phyloP scores from a whole-genome alignment of 2,888 invertebrate species.

The Drosophila flavopinicola region DNA sequence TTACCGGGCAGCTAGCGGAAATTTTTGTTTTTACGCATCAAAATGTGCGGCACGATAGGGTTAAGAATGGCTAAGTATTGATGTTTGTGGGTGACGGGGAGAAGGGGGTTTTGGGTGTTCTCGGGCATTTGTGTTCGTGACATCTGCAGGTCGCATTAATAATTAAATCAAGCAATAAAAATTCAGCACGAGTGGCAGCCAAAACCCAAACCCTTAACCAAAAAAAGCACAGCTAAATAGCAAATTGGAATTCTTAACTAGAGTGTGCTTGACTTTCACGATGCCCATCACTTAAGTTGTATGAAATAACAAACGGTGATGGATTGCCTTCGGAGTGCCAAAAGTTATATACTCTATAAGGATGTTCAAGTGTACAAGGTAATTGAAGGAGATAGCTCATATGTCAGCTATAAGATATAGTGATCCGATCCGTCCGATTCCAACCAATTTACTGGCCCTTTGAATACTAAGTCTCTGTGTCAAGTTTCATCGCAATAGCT shows the following conservation, averaged over 20 bases:
- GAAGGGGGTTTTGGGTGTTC: not conserved
- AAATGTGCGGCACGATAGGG: conserved; percentile 74
- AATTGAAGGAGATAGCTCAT: no score
- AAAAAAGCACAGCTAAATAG: conserved; percentile 47
- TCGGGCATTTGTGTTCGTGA: conserved; percentile 61
- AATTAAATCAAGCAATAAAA: conserved; percentile 81
- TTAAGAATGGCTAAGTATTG: conserved; percentile 56
- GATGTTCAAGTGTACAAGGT: no score
- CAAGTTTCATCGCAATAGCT: no score
- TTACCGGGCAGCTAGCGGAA: conserved; percentile 26
- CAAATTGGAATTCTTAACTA: conserved; percentile 25
- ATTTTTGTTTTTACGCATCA: conserved; percentile 73
- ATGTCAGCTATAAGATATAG: no score
- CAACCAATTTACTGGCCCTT: no score
- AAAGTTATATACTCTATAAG: no score
- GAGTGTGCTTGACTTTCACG: conserved; percentile 3
- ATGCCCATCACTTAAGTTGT: conserved; percentile 11
- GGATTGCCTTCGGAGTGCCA: no score
- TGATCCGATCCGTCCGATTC: no score
- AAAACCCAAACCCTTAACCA: conserved; percentile 17
- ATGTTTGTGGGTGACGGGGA: conserved; percentile 12
- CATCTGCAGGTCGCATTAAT: conserved; percentile 81
- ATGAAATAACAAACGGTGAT: no score
- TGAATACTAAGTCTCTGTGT: no score
- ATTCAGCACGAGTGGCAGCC: conserved; percentile 74